Percentiles rank a stretch among this genome's conserved stretches.
phyloP scores from a whole-genome alignment of 2,888 invertebrate genomes.

The Heliconius aoede region DNA sequence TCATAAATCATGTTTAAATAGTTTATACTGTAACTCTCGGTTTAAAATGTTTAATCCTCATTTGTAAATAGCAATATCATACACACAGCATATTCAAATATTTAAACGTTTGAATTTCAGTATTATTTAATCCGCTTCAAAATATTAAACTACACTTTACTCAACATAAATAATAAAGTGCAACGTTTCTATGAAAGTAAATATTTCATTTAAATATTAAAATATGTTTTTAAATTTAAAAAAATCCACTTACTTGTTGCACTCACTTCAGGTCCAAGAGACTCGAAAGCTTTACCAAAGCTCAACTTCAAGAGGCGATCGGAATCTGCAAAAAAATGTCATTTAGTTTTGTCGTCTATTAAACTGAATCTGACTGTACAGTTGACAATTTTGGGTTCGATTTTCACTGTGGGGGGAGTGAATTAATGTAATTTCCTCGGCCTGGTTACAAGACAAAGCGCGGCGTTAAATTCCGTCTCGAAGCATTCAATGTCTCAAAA shows the following conservation, averaged over 20 bases:
- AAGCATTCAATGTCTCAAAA: neutral
- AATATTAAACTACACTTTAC: neutral
- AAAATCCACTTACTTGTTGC: constrained; percentile 87
- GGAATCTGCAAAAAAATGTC: constrained; percentile 70
- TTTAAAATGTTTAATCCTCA: neutral
- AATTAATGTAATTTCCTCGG: neutral
- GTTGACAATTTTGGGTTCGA: neutral
- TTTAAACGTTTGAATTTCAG: neutral
- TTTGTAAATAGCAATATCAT: neutral
- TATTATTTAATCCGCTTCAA: neutral
- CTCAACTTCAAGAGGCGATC: constrained; percentile 79
- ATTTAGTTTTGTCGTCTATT: constrained; percentile 4
- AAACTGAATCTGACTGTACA: neutral
- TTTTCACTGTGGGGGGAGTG: neutral
- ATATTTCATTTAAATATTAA: neutral
- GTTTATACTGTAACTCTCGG: neutral
- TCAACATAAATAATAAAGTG: neutral
- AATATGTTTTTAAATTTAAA: constrained; percentile 16
- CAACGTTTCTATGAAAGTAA: neutral
- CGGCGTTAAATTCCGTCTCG: neutral
- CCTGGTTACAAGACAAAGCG: neutral
- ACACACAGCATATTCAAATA: constrained; percentile 4
- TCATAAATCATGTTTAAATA: neutral
- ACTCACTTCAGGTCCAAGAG: constrained; percentile 89
- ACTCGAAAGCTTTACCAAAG: constrained; percentile 82